phyloP scores from a whole-genome alignment of 2,113 vertebrate genomes.

The Mungos mungo region DNA sequence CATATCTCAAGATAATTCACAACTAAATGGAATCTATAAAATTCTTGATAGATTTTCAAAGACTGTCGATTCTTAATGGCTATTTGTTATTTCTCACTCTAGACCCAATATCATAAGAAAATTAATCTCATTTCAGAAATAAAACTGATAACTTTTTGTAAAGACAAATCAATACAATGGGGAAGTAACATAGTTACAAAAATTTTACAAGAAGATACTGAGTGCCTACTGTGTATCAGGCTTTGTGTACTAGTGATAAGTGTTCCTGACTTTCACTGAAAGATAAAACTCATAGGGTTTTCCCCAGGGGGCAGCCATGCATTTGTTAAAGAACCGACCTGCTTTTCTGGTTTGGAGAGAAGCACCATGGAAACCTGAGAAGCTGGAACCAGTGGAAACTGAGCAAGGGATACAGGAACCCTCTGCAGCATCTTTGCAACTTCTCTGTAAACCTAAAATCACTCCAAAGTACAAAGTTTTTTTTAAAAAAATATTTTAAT shows the following conservation, averaged over 20 bases:
- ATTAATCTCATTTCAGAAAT: constrained; percentile 1
- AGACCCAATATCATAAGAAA: not conserved
- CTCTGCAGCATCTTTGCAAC: too few relatives aligned
- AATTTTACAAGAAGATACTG: not conserved
- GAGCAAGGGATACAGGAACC: too few relatives aligned
- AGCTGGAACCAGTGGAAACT: too few relatives aligned
- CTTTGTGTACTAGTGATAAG: not conserved
- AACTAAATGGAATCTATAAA: not conserved
- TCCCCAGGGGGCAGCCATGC: too few relatives aligned
- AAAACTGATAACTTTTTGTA: not conserved
- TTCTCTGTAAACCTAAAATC: too few relatives aligned
- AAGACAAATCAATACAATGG: not conserved
- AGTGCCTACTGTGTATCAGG: not conserved
- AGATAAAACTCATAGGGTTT: not conserved
- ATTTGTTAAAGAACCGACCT: too few relatives aligned
- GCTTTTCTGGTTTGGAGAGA: too few relatives aligned
- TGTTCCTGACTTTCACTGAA: not conserved
- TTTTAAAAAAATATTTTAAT: too few relatives aligned
- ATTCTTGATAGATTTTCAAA: not conserved
- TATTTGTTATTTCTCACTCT: not conserved
- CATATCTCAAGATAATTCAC: not conserved
- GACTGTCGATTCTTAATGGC: not conserved
- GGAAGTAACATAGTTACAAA: not conserved
- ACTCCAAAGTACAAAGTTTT: too few relatives aligned
- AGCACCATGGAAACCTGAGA: too few relatives aligned